Evolutionary conservation across 2,113 vertebrate genomes (phyloP).

Genomic region (Pseudonaja textilis): DNA sequence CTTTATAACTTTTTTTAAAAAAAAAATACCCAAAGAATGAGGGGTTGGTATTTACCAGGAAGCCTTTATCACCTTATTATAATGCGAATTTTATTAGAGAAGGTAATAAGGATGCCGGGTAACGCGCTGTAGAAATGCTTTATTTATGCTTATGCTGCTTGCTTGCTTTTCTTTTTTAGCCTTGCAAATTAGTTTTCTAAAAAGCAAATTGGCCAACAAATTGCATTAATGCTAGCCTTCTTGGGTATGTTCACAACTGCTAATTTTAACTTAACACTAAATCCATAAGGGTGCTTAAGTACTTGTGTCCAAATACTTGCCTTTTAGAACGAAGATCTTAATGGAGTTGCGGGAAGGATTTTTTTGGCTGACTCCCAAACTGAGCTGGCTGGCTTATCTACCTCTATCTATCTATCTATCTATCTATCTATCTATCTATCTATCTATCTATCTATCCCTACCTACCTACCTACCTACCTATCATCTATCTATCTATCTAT

Average conservation of each 20-base stretch:
- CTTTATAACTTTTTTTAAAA: not conserved
- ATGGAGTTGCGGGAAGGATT: not conserved
- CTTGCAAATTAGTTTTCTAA: constrained; percentile 32
- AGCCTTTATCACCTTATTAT: constrained; percentile 34
- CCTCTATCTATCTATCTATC: too few species aligned
- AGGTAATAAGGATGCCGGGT: constrained; percentile 12
- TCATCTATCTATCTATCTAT: too few species aligned
- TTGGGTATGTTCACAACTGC: not conserved
- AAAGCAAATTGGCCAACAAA: constrained; percentile 23
- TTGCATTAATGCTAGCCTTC: constrained; percentile 12
- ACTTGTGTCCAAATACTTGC: not conserved
- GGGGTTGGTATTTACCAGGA: constrained; percentile 1
- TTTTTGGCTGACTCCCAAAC: not conserved
- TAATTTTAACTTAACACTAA: constrained; percentile 33
- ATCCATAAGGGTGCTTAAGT: constrained; percentile 2
- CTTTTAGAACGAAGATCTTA: not conserved
- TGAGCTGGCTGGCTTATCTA: not conserved
- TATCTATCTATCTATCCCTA: too few species aligned
- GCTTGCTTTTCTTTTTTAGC: constrained; percentile 11
- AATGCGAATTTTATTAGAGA: constrained; percentile 44
- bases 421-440: too few species aligned
- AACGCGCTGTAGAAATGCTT: constrained; percentile 22
- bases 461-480: accelerated
- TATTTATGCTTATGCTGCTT: not conserved
- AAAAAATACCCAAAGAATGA: not conserved